A percentile compares a stretch with the other conserved stretches of the same genome.
Evolutionary conservation across 2,888 invertebrate species (phyloP).

Genomic region (Miltochrista miniata): DNA sequence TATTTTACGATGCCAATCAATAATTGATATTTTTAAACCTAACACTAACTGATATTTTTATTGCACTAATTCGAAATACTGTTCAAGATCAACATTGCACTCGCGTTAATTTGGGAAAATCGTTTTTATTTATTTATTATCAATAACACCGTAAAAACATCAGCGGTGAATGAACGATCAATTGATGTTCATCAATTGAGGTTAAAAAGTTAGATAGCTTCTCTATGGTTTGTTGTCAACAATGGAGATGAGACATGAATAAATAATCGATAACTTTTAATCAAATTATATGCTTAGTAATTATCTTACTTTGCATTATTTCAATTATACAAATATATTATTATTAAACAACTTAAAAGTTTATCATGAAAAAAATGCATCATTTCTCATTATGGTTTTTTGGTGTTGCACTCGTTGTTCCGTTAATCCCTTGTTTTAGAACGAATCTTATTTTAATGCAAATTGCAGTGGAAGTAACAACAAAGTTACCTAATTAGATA

Average conservation of each 20-base stretch:
- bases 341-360: too few relatives aligned
- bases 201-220: constrained; percentile 59
- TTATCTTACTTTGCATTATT: too few relatives aligned
- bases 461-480: too few relatives aligned
- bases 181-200: too few relatives aligned
- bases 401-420: too few relatives aligned
- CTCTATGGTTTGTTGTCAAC: constrained; percentile 63
- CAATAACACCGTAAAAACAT: constrained; percentile 81
- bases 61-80: constrained; percentile 71
- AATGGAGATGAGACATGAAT: constrained; percentile 37
- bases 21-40: constrained; percentile 47
- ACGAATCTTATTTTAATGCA: too few relatives aligned
- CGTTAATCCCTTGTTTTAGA: too few relatives aligned
- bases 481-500: too few relatives aligned
- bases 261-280: constrained; percentile 15
- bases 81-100: constrained; percentile 61
- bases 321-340: too few relatives aligned
- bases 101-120: constrained; percentile 66
- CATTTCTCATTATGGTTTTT: too few relatives aligned
- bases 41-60: constrained; percentile 56
- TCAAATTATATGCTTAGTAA: too few relatives aligned
- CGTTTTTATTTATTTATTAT: constrained; percentile 76
- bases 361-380: too few relatives aligned
- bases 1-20: constrained; percentile 56
- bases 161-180: constrained; percentile 83